Conservation (phyloP, 1,140 invertebrate genomes). For the Diachasma alloeum region DNA sequence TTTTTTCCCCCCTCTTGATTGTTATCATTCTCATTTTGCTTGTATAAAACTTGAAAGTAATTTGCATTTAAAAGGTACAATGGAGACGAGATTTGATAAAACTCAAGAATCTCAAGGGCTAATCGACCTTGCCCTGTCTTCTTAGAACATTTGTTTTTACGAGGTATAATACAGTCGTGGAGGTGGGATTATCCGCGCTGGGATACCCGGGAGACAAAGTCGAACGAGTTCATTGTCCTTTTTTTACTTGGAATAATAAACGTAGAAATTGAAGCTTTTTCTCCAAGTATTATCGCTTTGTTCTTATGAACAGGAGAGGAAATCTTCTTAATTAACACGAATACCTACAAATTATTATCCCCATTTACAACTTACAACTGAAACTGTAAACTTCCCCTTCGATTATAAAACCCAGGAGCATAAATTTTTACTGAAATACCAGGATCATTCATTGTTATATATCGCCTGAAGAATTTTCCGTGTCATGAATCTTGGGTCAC, state of each 20-base stretch:
- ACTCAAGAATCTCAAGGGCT: conserved; percentile 21
- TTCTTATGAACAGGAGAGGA: background rate
- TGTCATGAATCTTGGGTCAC: background rate
- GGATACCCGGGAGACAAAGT: conserved; percentile 32
- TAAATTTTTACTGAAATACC: background rate
- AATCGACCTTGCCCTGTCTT: conserved; percentile 29
- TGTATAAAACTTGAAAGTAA: conserved; percentile 26
- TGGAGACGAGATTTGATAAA: conserved; percentile 8
- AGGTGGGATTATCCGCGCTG: conserved; percentile 39
- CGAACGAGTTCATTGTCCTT: conserved; percentile 36
- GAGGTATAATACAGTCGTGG: conserved; percentile 38
- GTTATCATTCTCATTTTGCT: background rate
- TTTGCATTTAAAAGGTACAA: conserved; percentile 23
- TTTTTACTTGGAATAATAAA: background rate
- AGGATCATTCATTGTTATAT: background rate
- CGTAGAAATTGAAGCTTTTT: background rate
- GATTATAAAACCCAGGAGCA: background rate
- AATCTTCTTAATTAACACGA: background rate
- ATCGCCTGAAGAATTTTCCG: conserved; percentile 13
- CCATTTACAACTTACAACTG: background rate
- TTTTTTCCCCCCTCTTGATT: background rate
- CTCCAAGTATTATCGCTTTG: background rate
- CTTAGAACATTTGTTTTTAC: conserved; percentile 32
- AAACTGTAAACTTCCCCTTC: background rate
- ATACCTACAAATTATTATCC: background rate